Evolutionary conservation across 1,140 invertebrate species (phyloP).

Genomic region (Protaetia brevitarsis): DNA sequence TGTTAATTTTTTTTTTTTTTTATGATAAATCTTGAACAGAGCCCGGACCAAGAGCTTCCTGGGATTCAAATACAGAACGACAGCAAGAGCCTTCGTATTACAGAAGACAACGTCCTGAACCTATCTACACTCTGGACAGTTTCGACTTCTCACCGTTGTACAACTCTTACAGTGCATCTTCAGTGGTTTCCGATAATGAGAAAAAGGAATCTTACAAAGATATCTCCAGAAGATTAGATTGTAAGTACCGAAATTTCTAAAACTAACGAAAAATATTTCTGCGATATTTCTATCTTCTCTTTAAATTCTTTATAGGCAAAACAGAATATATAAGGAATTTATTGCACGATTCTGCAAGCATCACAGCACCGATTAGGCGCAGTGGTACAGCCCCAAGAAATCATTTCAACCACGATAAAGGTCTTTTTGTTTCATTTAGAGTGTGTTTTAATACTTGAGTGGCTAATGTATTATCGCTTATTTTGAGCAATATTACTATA

Average conservation of each 20-base stretch:
- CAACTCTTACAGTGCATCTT: constrained; percentile 15
- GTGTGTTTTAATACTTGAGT: no score
- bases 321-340: constrained; percentile 48
- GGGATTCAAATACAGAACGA: constrained; percentile 31
- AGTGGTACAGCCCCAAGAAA: constrained; percentile 43
- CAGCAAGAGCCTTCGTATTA: neutral
- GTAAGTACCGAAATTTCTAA: no score
- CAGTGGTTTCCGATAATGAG: constrained; percentile 33
- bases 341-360: constrained; percentile 46
- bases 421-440: no score
- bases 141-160: constrained; percentile 15
- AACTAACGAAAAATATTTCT: no score
- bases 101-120: constrained; percentile 13
- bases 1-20: neutral
- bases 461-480: no score
- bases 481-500: no score
- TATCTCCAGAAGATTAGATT: constrained; percentile 45
- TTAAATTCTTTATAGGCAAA: constrained; percentile 38
- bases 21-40: constrained; percentile 29
- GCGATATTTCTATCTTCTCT: no score
- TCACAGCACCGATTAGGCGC: constrained; percentile 44
- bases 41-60: constrained; percentile 41
- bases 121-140: neutral
- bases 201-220: constrained; percentile 45
- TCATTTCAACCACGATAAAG: constrained; percentile 47